These are phyloP conservation scores for Pristionchus mayeri DNA, from an alignment of 2,888 invertebrate species.

Conservation along the genomic window DNA sequence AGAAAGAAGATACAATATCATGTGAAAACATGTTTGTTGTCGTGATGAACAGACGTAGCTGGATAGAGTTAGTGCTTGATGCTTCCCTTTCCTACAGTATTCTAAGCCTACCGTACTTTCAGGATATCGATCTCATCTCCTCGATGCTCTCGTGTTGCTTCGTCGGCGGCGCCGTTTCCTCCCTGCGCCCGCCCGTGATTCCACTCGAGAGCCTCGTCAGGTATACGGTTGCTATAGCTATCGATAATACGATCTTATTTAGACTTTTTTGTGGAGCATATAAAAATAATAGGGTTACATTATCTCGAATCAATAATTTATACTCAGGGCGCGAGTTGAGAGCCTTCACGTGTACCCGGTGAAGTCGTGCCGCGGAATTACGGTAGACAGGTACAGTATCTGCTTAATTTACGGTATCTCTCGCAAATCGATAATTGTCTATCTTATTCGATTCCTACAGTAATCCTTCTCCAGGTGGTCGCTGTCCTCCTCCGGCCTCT, in stretches of 20 bases:
- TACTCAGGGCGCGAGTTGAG: conserved; percentile 8
- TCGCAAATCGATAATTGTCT: background rate
- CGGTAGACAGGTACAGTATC: conserved; percentile 84
- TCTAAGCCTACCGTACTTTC: background rate
- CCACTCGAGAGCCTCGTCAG: conserved; percentile 5
- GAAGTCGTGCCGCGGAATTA: conserved; percentile 90
- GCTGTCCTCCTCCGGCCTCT: conserved; percentile 85
- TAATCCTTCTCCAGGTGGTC: conserved; percentile 83
- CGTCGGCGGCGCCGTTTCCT: background rate
- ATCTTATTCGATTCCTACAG: no score
- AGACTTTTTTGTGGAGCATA: no score
- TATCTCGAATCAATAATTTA: no score
- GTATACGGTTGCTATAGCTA: background rate
- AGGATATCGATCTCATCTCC: conserved; percentile 44
- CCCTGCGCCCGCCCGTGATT: background rate
- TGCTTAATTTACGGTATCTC: no score
- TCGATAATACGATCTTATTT: no score
- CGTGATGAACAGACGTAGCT: no score
- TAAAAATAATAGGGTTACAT: no score
- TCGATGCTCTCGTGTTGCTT: conserved; percentile 50
- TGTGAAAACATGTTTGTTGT: no score
- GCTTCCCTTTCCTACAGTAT: no score
- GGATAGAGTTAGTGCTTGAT: no score
- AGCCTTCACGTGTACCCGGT: conserved; percentile 87
- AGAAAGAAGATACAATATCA: no score